Conservation (phyloP, 2,113 vertebrate species). For the Anolis carolinensis region DNA sequence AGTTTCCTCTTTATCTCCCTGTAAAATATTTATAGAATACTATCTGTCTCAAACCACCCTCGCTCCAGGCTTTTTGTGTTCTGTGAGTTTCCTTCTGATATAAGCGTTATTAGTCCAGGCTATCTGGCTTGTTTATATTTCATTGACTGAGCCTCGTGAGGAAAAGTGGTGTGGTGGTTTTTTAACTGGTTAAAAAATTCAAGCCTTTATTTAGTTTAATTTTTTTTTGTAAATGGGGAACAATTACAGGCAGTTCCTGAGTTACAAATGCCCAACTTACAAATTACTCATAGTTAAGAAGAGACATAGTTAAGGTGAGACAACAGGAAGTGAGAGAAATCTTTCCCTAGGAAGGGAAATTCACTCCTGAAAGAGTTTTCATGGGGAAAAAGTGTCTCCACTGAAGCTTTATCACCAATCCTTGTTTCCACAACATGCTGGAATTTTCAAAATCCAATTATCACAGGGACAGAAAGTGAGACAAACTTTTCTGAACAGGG, state of each 20-base stretch:
- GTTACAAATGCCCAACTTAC: not conserved
- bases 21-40: slow-evolving; percentile 16
- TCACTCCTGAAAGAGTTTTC: too few species aligned
- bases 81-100: not conserved
- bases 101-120: not conserved
- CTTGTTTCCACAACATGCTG: too few species aligned
- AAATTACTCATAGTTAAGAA: too few species aligned
- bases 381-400: too few species aligned
- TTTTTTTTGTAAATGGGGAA: not conserved
- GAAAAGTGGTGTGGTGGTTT: not conserved
- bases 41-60: not conserved
- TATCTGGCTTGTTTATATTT: not conserved
- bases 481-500: too few species aligned
- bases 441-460: too few species aligned
- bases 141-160: not conserved
- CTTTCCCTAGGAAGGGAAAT: too few species aligned
- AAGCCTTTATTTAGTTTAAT: not conserved
- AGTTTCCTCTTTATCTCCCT: slow-evolving; percentile 54
- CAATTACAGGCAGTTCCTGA: too few species aligned
- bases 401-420: too few species aligned
- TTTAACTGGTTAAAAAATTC: not conserved
- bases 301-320: too few species aligned
- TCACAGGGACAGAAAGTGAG: too few species aligned
- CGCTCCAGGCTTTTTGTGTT: not conserved
- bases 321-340: too few species aligned